A percentile compares a stretch with the other conserved stretches of the same genome.
Conservation (phyloP, 1,140 invertebrate species). For the Drosophila simulans region DNA sequence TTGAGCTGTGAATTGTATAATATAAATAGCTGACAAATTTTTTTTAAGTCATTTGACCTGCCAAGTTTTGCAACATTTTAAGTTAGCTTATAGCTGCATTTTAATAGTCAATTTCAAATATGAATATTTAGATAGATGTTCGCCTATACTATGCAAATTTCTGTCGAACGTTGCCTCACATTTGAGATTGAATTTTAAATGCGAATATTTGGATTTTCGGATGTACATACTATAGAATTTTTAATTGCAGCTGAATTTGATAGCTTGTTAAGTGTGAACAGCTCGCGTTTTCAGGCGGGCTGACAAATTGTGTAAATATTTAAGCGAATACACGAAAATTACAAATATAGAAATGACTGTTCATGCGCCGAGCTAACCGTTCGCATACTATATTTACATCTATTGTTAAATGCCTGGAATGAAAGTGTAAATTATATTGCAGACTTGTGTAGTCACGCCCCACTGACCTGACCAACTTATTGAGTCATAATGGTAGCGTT, state of each 20-base stretch:
- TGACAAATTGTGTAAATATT: conserved; percentile 64
- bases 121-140: conserved; percentile 20
- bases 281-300: background rate
- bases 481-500: conserved; percentile 38
- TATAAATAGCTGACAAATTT: conserved; percentile 47
- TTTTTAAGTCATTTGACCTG: conserved; percentile 25
- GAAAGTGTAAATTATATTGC: conserved; percentile 42
- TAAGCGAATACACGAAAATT: conserved; percentile 35
- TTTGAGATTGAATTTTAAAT: background rate
- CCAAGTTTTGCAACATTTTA: conserved; percentile 51
- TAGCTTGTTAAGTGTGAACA: conserved; percentile 25
- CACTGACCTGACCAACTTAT: conserved; percentile 40
- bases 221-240: too few species aligned
- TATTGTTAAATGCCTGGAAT: conserved; percentile 25
- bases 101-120: background rate
- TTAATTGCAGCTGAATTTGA: background rate
- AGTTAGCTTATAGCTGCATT: conserved; percentile 25
- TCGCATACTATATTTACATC: conserved; percentile 13
- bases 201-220: background rate
- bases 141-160: conserved; percentile 2
- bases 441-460: conserved; percentile 44
- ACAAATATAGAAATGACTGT: conserved; percentile 48
- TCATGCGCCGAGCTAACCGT: conserved; percentile 2
- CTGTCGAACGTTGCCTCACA: background rate
- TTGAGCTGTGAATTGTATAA: conserved; percentile 17